phyloP scores from a whole-genome alignment of 2,113 vertebrate genomes.

The Heliornis fulica region DNA sequence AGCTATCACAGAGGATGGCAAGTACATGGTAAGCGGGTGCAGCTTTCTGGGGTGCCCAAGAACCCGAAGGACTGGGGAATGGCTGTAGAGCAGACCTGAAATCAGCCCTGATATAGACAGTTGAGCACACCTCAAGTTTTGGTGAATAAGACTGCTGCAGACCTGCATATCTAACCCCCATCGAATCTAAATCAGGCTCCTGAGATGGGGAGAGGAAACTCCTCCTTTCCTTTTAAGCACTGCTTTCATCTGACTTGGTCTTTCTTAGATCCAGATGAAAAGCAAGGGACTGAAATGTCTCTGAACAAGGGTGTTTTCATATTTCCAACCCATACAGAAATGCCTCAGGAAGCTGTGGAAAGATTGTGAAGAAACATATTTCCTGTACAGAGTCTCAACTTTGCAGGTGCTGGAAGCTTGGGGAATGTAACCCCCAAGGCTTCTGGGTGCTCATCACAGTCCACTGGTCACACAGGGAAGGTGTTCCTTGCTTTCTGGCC shows the following conservation, averaged over 20 bases:
- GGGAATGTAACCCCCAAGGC: neutral
- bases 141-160: neutral
- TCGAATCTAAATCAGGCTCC: neutral
- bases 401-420: neutral
- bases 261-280: neutral
- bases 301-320: neutral
- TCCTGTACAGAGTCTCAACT: neutral
- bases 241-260: neutral
- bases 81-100: neutral
- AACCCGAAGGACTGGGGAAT: accelerated
- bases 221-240: neutral
- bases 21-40: neutral
- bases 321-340: neutral
- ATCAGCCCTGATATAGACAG: neutral
- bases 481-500: neutral
- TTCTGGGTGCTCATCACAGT: neutral
- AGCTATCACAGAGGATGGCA: too few species aligned
- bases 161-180: neutral
- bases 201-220: neutral
- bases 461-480: neutral
- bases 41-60: neutral
- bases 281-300: neutral
- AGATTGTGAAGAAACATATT: neutral
- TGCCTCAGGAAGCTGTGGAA: neutral
- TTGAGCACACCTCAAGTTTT: neutral